Evolutionary conservation across 1,140 invertebrate species (phyloP), one percentile per base, ranked within the genome.

Genomic region (Heliconius hermathena): DNA sequence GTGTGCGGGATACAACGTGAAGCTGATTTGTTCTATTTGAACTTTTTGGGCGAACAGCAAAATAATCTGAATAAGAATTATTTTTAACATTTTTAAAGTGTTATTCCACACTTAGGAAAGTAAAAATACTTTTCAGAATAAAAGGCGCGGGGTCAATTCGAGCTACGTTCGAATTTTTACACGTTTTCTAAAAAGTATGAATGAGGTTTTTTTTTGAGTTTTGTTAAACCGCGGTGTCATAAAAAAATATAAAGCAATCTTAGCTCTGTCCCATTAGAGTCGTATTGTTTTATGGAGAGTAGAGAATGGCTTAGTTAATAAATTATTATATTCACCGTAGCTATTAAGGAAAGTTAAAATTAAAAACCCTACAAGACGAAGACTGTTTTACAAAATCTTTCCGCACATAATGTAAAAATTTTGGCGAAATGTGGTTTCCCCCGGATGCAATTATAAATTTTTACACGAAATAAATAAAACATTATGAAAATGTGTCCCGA

Each of bases 401-500:
- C n/a, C 9, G 11, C 22, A 29, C 22, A 66, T 66, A 29, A 26
- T 22, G 3, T 26, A 66, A 1, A 9, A 26, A 29, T 29, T 9
- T 66, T 57, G 22, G 11, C 26, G 5, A 60, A 60, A 22, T 22
- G 9, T 60, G 9, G 57, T 13, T 16, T 66, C 11, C 22, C 60
- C 11, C n/a, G 22, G n/a, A 60, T 60, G n/a, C 22, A 66, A 66
- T 66, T 66, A 66, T 66, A 66, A 29, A 29, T 66, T 66, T 66
- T 66, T 66, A 29, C 60, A 66, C 26, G 71, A 72, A 72, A 72
- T 72, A 72, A 72, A 72, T 72, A 72, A 72, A 72, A 72, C 78
- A 76, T 80, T 76, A 81, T 78, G 71, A 82, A 79, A 79, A 79
- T 82, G 74, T 82, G 71, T 77, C 81, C 77, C 74, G 18, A 9